A percentile compares a stretch with the other conserved stretches of the same genome.
Evolutionary conservation across 53 echinoderm and acorn worm genomes (phyloP).

Genomic region (Apostichopus leukothele): DNA sequence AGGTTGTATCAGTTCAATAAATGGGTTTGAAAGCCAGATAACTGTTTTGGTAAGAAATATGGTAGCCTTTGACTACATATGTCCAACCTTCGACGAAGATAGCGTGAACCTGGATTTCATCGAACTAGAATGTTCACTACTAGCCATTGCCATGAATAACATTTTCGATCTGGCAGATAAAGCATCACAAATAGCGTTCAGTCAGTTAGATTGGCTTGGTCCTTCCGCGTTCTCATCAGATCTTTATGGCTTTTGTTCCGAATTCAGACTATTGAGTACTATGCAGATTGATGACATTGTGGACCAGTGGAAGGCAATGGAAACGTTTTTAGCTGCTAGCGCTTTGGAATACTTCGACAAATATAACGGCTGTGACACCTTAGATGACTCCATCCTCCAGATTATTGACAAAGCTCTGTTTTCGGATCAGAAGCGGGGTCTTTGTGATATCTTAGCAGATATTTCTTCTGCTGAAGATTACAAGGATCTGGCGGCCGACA

Average conservation of each 20-base stretch:
- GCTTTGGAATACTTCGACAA: neutral
- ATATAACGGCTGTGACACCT: neutral
- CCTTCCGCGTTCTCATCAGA: neutral
- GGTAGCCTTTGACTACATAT: too few relatives aligned
- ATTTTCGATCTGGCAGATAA: neutral
- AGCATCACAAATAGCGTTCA: neutral
- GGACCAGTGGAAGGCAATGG: neutral
- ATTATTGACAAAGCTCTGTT: neutral
- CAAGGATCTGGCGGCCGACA: neutral
- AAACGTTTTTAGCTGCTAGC: neutral
- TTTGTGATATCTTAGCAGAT: neutral
- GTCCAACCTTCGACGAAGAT: neutral
- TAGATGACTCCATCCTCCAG: neutral
- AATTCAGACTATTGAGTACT: neutral
- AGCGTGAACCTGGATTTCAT: neutral
- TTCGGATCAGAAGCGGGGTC: neutral
- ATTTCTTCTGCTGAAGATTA: neutral
- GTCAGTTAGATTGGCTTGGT: neutral
- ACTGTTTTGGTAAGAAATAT: too few relatives aligned
- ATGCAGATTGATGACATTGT: neutral
- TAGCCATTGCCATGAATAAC: neutral
- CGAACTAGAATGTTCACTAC: neutral
- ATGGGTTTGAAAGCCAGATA: too few relatives aligned
- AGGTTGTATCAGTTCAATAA: too few relatives aligned
- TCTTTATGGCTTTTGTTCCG: neutral